phyloP scores from a whole-genome alignment of 2,888 invertebrate genomes.

The Ophion costatus region DNA sequence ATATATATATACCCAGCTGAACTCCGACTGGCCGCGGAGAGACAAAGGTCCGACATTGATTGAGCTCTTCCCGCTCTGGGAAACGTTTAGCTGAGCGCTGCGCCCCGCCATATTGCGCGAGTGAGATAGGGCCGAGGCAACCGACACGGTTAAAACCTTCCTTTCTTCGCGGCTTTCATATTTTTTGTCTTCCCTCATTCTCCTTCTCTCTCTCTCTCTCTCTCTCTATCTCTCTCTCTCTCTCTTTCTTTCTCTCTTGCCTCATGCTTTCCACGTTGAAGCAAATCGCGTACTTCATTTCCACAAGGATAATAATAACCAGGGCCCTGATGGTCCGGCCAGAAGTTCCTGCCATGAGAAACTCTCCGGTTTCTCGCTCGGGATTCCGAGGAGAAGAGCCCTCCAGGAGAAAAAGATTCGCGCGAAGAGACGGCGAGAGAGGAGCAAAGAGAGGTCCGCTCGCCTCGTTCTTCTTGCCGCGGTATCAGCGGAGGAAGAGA shows the following conservation, averaged over 20 bases:
- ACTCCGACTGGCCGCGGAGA: slow-evolving; percentile 39
- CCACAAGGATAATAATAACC: slow-evolving; percentile 60
- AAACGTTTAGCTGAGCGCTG: slow-evolving; percentile 76
- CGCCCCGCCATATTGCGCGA: slow-evolving; percentile 57
- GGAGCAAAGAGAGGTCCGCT: slow-evolving; percentile 8
- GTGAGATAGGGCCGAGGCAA: slow-evolving; percentile 29
- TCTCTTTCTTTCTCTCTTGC: slow-evolving; percentile 20
- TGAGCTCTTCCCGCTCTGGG: slow-evolving; percentile 76
- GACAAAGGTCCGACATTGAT: slow-evolving; percentile 73
- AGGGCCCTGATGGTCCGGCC: slow-evolving; percentile 19
- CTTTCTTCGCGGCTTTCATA: slow-evolving; percentile 41
- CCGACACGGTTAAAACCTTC: slow-evolving; percentile 55
- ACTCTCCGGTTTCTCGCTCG: slow-evolving; percentile 4
- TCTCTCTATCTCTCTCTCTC: slow-evolving; percentile 7
- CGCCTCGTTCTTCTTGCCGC: not conserved
- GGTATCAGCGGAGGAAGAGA: slow-evolving; percentile 12
- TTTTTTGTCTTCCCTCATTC: slow-evolving; percentile 9
- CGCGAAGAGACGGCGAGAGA: not conserved
- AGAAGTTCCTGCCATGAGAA: slow-evolving; percentile 35
- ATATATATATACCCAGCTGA: not conserved
- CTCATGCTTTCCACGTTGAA: slow-evolving; percentile 48
- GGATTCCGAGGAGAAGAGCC: slow-evolving; percentile 17
- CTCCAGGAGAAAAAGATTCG: slow-evolving; percentile 34
- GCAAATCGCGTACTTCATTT: slow-evolving; percentile 65
- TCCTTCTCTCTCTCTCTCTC: slow-evolving; percentile 15